phyloP scores from a whole-genome alignment of 2,797 vertebrate species.

The Syncerus caffer region DNA sequence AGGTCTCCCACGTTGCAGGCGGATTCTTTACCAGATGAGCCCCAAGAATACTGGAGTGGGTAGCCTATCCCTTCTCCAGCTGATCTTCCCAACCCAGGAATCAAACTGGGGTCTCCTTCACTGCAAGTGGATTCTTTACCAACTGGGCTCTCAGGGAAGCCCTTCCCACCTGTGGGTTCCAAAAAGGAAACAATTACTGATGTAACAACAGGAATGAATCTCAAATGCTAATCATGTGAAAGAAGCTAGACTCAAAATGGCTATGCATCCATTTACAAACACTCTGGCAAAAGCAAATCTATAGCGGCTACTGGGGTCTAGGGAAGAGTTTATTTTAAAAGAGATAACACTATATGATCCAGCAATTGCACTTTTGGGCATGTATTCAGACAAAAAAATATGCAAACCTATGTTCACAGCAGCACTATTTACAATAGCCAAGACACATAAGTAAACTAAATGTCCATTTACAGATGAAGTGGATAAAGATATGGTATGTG shows the following conservation, averaged over 20 bases:
- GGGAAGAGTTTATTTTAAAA: neutral
- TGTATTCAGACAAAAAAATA: neutral
- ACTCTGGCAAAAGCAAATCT: neutral
- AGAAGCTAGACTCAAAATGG: neutral
- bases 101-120: neutral
- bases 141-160: neutral
- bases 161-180: neutral
- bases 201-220: neutral
- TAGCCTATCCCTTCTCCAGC: neutral
- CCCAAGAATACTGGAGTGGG: neutral
- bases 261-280: neutral
- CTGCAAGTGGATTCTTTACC: neutral
- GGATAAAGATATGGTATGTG: neutral
- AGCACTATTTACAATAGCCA: neutral
- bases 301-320: neutral
- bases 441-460: neutral
- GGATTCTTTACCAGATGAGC: neutral
- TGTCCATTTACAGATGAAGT: neutral
- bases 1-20: neutral
- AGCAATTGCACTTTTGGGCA: neutral
- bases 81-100: neutral
- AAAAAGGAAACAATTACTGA: neutral
- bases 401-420: neutral
- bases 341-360: neutral
- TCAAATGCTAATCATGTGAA: neutral